Percentiles rank a stretch among this genome's conserved stretches.
phyloP scores from a whole-genome alignment of 2,113 vertebrate species.

The Podocnemis expansa region DNA sequence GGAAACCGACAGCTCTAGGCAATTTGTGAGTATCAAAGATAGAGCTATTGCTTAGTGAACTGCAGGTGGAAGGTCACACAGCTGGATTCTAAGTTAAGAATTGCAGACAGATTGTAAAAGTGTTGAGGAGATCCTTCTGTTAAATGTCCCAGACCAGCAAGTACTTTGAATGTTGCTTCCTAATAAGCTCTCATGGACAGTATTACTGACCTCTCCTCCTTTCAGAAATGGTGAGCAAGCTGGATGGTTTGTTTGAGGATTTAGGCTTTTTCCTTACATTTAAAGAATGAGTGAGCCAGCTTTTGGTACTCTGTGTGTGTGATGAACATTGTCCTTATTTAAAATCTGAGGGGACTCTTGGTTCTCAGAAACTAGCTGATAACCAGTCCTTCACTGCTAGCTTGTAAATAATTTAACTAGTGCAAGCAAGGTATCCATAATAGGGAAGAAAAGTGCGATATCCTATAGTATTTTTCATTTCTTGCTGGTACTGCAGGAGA shows the following conservation, averaged over 20 bases:
- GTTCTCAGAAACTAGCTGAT: neutral
- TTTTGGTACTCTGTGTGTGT: neutral
- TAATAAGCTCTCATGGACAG: neutral
- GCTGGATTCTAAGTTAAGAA: too few species aligned
- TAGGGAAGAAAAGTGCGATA: neutral
- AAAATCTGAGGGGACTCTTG: neutral
- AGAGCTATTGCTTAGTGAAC: neutral
- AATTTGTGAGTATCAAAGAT: slow-evolving; percentile 64
- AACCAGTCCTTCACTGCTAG: neutral
- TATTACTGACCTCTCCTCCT: slow-evolving; percentile 13
- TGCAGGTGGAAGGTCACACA: slow-evolving; percentile 51
- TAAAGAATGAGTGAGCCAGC: neutral
- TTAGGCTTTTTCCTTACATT: neutral
- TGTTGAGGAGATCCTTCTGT: neutral
- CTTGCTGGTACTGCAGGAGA: neutral
- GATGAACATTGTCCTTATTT: neutral
- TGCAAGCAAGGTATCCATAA: neutral
- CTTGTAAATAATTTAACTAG: neutral
- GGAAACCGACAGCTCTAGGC: slow-evolving; percentile 39
- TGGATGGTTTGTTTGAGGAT: neutral
- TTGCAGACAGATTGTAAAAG: neutral
- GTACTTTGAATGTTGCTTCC: neutral
- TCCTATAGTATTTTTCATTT: neutral
- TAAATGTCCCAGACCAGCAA: neutral
- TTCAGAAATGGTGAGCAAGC: neutral